Conservation (phyloP, 2,888 invertebrate species). For the Drosophila neoperkinsi region DNA sequence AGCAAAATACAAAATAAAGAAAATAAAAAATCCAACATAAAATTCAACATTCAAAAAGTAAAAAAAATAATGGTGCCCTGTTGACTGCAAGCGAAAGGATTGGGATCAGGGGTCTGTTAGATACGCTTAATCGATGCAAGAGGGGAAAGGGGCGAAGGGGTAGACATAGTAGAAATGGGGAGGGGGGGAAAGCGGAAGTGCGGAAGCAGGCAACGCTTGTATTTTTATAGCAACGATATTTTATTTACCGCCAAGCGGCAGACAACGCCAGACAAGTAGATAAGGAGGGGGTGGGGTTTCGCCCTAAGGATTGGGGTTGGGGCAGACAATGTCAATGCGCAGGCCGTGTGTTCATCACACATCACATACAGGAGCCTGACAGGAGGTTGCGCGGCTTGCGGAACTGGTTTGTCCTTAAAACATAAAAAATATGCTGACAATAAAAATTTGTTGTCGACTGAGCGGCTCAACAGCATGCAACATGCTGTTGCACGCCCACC, state of each 20-base stretch:
- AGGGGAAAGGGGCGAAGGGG: neutral
- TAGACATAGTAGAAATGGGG: too few relatives aligned
- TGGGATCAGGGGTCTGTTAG: conserved; percentile 46
- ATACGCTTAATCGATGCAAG: conserved; percentile 74
- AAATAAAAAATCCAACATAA: conserved; percentile 34
- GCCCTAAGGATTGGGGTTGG: conserved; percentile 7
- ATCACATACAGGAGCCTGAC: conserved; percentile 43
- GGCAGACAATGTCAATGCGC: conserved; percentile 74
- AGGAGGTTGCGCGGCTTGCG: neutral
- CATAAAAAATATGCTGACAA: conserved; percentile 80
- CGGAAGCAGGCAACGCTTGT: conserved; percentile 39
- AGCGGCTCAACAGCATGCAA: conserved; percentile 75
- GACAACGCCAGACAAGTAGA: conserved; percentile 51
- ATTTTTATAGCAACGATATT: conserved; percentile 73
- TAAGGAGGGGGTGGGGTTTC: neutral
- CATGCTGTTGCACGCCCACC: conserved; percentile 72
- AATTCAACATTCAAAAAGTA: conserved; percentile 20
- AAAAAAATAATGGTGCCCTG: conserved; percentile 46
- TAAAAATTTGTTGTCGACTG: conserved; percentile 73
- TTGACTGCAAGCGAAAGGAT: conserved; percentile 56
- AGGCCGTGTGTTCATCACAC: conserved; percentile 68
- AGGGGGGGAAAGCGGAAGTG: neutral
- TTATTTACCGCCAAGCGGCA: conserved; percentile 82
- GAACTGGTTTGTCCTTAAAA: conserved; percentile 56
- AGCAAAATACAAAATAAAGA: conserved; percentile 33